Base-by-base conservation (phyloP, 2,888 invertebrate species). In the Aricia artaxerxes region DNA sequence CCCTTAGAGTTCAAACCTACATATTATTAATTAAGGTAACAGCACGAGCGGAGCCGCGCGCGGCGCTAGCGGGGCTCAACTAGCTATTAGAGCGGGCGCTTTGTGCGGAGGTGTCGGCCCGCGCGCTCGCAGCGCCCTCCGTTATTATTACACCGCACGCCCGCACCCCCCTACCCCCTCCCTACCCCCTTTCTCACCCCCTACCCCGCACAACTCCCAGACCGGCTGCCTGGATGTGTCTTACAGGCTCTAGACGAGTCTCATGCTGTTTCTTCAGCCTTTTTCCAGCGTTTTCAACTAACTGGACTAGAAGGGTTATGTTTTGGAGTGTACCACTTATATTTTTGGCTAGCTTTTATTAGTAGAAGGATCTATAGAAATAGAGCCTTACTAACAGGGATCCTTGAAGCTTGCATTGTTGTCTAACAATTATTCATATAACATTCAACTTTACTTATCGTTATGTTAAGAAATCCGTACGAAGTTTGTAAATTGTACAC, bases 21-120 rank as follows among this genome's bases (percentile, higher is more conserved):
- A 57, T 53, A 16, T 57, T 57, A 57, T 57, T 57, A 57, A 61
- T 61, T 4, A 24, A 9, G 49, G 49, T 49, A 44, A 44, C 44
- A 44, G 2, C 9, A 80, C 85, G 82, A 81, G 85, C 86, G 78
- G 81, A 83, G 79, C 86, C 86, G 81, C 81, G 85, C 40, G 84
- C 57, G 60, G 53, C 24, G 73, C 78, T 89, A 89, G 92, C 87
- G 85, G 83, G 85, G 87, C 82, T 84, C 89, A 91, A 91, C 90
- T 91, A 92, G 92, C 91, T 91, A 89, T 91, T 90, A 90, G 80
- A 79, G 85, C 86, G 85, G 86, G 82, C 82, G 83, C 92, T 93
- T 93, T 93, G 92, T 93, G 87, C 86, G 82, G 89, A 93, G 93
- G 93, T 92, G 93, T 94, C 92, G 92, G 85, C 82, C 86, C 89